Evolutionary conservation across 2,113 vertebrate genomes (phyloP), one percentile per base, ranked within the genome.

Genomic region (Austrofundulus limnaeus): DNA sequence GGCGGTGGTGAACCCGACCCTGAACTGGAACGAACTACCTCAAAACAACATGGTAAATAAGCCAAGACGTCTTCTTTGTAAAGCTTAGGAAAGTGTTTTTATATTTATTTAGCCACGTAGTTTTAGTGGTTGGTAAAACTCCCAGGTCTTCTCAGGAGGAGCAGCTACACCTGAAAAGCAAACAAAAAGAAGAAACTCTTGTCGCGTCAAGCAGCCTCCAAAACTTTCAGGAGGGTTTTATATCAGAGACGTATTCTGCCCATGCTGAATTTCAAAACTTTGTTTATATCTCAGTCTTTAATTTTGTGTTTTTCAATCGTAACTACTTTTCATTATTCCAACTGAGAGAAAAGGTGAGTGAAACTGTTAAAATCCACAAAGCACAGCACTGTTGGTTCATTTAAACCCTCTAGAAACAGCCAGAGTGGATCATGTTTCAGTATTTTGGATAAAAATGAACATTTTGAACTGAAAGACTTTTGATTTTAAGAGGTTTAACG

Each of bases 281-380:
- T 5, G 20, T 21, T 43, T 63, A 10, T 34, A 2, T 34, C 28
- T 28, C 3, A 4, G 31, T 34, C 17, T 39, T 52, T 16, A 5
- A 37, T 24, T 58, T 48, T 62, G 14, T 83, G 51, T 63, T 70
- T 76, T 63, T 4, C 75, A 83, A 78, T 47, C 21, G 47, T 73
- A 61, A 81, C 6, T 37, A 53, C 52, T 15, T 41, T 47, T 11
- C 6, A 43, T n/a, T 52, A 68, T 2, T 34, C 31, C 31, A 34
- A 8, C 31, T 5, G 31, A 34, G 5, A 34, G 31, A 16, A 15
- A 63, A 77, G 72, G 75, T 83, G 60, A 12, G 78, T 62, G 5
- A 49, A 46, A 11, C 17, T 23, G 25, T 4, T 49, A 1, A 19
- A 20, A 13, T 43, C 5, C 38, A n/a, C 5, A 47, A 3, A 4